Percentiles rank a stretch among this genome's conserved stretches.
Evolutionary conservation across 1,140 invertebrate species (phyloP).

Genomic region (Hetaerina americana): DNA sequence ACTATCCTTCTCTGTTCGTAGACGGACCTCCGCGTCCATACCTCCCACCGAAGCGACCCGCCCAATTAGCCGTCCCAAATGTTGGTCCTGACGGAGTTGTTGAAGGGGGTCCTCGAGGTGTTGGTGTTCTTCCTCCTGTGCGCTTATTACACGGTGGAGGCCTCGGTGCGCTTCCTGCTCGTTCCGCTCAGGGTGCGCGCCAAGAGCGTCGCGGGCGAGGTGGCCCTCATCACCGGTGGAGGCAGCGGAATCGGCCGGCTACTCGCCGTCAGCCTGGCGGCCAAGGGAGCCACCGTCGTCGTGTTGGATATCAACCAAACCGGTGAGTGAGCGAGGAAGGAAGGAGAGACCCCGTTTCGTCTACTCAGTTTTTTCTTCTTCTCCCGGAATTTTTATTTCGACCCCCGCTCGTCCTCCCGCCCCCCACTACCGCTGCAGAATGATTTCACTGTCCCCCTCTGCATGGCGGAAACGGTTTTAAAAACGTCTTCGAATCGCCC

Average conservation of each 20-base stretch:
- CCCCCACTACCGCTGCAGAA: too few relatives aligned
- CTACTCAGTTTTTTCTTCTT: too few relatives aligned
- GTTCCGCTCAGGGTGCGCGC: constrained; percentile 32
- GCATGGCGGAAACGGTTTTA: too few relatives aligned
- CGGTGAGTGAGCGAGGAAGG: constrained; percentile 36
- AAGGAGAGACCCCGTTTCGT: too few relatives aligned
- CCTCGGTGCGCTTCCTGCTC: constrained; percentile 28
- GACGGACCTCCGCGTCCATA: too few relatives aligned
- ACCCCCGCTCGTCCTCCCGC: too few relatives aligned
- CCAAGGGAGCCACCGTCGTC: constrained; percentile 65
- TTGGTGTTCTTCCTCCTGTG: constrained; percentile 22
- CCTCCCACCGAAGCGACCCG: too few relatives aligned
- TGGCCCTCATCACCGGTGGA: constrained; percentile 81
- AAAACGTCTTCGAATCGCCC: too few relatives aligned
- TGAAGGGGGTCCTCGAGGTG: constrained; percentile 16
- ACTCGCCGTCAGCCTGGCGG: constrained; percentile 63
- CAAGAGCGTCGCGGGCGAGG: constrained; percentile 55
- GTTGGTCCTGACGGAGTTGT: not conserved
- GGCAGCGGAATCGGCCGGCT: constrained; percentile 80
- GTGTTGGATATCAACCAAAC: constrained; percentile 84
- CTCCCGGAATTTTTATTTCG: too few relatives aligned
- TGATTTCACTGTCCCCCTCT: too few relatives aligned
- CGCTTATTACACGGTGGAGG: constrained; percentile 24
- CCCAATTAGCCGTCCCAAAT: too few relatives aligned
- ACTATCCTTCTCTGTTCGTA: too few relatives aligned